Evolutionary conservation across 2,797 vertebrate species (phyloP), one percentile per base, ranked within the genome.

Genomic region (Anguilla anguilla): DNA sequence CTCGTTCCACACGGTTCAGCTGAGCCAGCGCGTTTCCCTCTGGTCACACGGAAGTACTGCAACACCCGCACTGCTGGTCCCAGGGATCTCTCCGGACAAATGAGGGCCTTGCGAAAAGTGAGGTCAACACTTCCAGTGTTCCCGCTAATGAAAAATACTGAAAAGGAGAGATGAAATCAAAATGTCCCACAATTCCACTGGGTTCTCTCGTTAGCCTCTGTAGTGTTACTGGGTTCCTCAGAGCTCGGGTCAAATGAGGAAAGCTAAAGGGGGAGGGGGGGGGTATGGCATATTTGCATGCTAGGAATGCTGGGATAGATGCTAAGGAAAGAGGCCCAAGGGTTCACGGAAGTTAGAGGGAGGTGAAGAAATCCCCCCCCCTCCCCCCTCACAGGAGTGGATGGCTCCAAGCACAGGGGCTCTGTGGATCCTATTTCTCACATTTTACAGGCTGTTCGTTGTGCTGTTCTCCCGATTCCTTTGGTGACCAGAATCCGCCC

Each of bases 31-130:
- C 61, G 59, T 31, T 86, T 67, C 82, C 85, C 46, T 46, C 72
- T 43, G 83, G 86, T 84, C 85, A 81, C 84, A 77, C 88, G 51
- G 89, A 90, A 91, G 91, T 89, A 89, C 88, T 89, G 91, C 90
- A 88, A 87, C 79, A 55, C 85, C 67, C 85, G 83, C 91, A 28
- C 87, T 89, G 85, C 61, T 67, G 85, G 9, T 46, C 72, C 79
- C 55, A 85, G 82, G 84, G 43, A 79, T 67, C 77, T 82, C 59
- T 91, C 83, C 28, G 61, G 46, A 53, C 67, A 83, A 74, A 64
- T 19, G 69, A 86, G 59, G 67, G 67, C 77, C 82, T 43, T 59
- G 22, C 86, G 46, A 86, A 86, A 55, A 74, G 39, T 7, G 67
- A 85, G 22, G 46, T 81, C 6, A 81, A 10, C 84, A 19, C 17